Base-by-base conservation (phyloP, 2,888 invertebrate genomes). In the Melieria picta region DNA sequence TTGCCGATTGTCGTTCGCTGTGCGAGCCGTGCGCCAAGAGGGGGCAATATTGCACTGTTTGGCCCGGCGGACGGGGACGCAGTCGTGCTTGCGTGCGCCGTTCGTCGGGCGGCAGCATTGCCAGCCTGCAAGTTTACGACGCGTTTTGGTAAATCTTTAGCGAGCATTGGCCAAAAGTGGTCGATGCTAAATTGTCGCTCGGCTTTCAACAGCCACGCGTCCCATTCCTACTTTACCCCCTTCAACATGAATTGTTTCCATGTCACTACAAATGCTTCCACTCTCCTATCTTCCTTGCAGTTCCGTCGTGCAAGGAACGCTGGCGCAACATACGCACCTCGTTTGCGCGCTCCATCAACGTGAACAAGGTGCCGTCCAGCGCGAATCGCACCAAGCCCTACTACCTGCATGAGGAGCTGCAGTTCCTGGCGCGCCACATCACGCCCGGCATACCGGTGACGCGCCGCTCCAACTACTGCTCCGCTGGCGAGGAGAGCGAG, bases 271-370 rank as follows among this genome's bases (percentile, higher is more conserved):
- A 30, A 30, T 30, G 30, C 2, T 30, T 30, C 1, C 30, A 30
- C 2, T 30, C 30, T 3, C 30, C 30, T 30, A 30, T 3, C 2
- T 30, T 61, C 47, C 5, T 71, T 76, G 10, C 68, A 85, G 85
- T 84, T 55, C 77, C 79, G 0, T 81, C 77, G 0, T 85, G 85
- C 69, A 84, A 84, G 65, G 83, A 85, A 65, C 86, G 86, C 46
- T 85, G 86, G 79, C 80, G 85, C 30, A 85, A 85, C 65, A 85
- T 85, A 57, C 86, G 85, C 57, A 83, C 82, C 4, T 84, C 84
- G 6, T 85, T 82, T 65, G 85, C 84, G 0, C 80, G 86, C 30
- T 85, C 86, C 9, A 82, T 85, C 4, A 85, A 83, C 60, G 79
- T 84, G 1, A 79, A 80, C 52, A 80, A 80, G 75, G 70, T 80